Conservation (phyloP, 2,113 vertebrate species). For the Sebastes fasciatus region DNA sequence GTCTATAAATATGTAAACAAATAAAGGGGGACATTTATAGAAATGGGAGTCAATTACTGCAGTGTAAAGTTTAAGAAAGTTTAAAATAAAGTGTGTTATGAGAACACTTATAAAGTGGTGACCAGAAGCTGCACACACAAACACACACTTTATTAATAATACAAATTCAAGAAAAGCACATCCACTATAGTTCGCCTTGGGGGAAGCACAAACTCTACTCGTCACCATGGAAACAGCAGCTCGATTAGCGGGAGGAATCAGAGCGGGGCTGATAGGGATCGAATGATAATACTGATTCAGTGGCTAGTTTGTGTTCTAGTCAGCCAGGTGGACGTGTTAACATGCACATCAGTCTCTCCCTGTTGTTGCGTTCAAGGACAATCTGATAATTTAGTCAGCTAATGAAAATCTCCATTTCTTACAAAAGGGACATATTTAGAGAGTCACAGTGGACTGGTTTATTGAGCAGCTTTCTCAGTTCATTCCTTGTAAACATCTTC, state of each 20-base stretch:
- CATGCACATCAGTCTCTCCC: background rate
- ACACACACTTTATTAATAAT: slow-evolving; percentile 42
- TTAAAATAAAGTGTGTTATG: background rate
- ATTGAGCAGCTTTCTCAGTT: background rate
- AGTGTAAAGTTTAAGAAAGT: background rate
- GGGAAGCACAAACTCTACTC: slow-evolving; percentile 41
- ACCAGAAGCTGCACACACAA: background rate
- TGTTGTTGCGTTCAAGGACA: background rate
- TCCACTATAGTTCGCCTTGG: slow-evolving; percentile 30
- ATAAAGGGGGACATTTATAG: background rate
- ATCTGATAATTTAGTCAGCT: background rate
- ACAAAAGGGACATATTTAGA: too few species aligned
- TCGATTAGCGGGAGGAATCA: slow-evolving; percentile 42
- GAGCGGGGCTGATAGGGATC: slow-evolving; percentile 28
- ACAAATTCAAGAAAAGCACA: slow-evolving; percentile 44
- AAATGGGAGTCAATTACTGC: background rate
- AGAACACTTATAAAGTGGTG: background rate
- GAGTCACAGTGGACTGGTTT: background rate
- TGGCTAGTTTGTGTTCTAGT: slow-evolving; percentile 7
- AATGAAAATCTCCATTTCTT: too few species aligned
- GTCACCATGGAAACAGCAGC: slow-evolving; percentile 69
- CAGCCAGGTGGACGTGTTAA: slow-evolving; percentile 22
- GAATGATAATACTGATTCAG: slow-evolving; percentile 1
- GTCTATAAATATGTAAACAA: background rate
- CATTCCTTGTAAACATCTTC: background rate